Percentiles rank a stretch among this genome's conserved stretches.
Conservation (phyloP, 2,888 invertebrate genomes). For the Microplitis deprimator region DNA sequence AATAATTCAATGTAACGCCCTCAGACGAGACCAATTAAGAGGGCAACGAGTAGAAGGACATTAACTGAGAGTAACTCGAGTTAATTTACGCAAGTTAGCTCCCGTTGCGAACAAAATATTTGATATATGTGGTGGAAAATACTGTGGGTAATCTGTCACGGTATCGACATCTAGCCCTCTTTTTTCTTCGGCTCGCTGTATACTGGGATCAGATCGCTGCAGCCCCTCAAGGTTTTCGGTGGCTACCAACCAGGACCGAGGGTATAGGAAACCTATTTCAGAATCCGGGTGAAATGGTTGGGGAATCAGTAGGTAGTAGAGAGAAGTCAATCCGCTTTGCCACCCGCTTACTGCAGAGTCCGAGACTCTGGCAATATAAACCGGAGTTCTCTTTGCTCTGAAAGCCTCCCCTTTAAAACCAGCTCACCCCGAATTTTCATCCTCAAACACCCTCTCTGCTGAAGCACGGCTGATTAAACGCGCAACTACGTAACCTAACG, state of each 20-base stretch:
- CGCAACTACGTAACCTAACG: constrained; percentile 69
- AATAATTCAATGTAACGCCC: constrained; percentile 27
- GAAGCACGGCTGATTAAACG: constrained; percentile 70
- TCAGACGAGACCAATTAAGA: constrained; percentile 64
- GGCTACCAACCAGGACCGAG: background rate
- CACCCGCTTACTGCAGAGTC: constrained; percentile 39
- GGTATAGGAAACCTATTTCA: background rate
- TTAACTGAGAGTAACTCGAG: constrained; percentile 60
- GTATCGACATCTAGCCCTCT: constrained; percentile 66
- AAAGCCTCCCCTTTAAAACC: constrained; percentile 54
- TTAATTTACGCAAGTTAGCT: constrained; percentile 56
- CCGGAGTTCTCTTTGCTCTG: constrained; percentile 56
- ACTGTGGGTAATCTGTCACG: constrained; percentile 69
- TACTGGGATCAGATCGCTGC: constrained; percentile 3
- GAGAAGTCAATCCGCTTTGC: constrained; percentile 49
- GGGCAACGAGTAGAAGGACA: constrained; percentile 45
- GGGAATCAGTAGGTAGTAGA: constrained; percentile 9
- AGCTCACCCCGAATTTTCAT: constrained; percentile 54
- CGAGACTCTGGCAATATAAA: constrained; percentile 53
- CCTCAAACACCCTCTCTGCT: constrained; percentile 52
- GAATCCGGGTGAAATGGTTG: background rate
- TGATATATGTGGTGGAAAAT: constrained; percentile 72
- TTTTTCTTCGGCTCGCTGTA: constrained; percentile 36
- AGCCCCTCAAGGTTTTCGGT: background rate
- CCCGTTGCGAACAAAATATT: constrained; percentile 54